Evolutionary conservation across 2,797 vertebrate genomes (phyloP).

Genomic region (Melanotaenia boesemani): DNA sequence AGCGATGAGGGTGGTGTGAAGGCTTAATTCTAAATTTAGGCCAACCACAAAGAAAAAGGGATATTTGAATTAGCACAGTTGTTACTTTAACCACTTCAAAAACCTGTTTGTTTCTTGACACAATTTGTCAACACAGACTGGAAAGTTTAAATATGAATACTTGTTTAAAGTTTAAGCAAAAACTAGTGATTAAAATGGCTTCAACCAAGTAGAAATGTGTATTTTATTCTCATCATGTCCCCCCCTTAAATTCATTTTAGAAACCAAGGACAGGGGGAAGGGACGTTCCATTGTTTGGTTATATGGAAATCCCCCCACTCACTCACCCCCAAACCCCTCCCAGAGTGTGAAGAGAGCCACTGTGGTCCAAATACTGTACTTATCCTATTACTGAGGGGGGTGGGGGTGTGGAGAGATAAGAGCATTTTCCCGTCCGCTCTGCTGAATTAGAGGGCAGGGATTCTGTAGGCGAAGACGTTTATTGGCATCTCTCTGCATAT

Average conservation of each 20-base stretch:
- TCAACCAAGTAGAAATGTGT: conserved; percentile 22
- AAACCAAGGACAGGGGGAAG: conserved; percentile 74
- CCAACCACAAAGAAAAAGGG: conserved; percentile 55
- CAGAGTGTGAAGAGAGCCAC: conserved; percentile 75
- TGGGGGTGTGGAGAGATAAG: conserved; percentile 77
- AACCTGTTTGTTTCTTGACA: conserved; percentile 9
- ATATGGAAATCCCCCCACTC: conserved; percentile 68
- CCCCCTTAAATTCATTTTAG: conserved; percentile 64
- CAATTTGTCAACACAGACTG: neutral
- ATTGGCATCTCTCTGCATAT: conserved; percentile 78
- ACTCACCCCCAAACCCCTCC: conserved; percentile 44
- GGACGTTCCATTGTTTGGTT: conserved; percentile 77
- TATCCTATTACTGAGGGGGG: conserved; percentile 84
- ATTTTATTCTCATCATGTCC: conserved; percentile 23
- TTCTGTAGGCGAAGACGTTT: conserved; percentile 76
- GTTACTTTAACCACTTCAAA: conserved; percentile 45
- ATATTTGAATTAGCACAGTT: conserved; percentile 19
- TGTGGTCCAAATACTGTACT: conserved; percentile 86
- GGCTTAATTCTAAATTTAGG: conserved; percentile 76
- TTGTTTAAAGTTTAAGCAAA: conserved; percentile 23
- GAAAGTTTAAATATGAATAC: neutral
- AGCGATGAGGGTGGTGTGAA: conserved; percentile 73
- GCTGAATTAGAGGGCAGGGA: conserved; percentile 81
- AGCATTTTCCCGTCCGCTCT: conserved; percentile 74
- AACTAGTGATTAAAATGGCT: conserved; percentile 10